Conservation (phyloP, 2,888 invertebrate species). For the Osmoderma eremita region DNA sequence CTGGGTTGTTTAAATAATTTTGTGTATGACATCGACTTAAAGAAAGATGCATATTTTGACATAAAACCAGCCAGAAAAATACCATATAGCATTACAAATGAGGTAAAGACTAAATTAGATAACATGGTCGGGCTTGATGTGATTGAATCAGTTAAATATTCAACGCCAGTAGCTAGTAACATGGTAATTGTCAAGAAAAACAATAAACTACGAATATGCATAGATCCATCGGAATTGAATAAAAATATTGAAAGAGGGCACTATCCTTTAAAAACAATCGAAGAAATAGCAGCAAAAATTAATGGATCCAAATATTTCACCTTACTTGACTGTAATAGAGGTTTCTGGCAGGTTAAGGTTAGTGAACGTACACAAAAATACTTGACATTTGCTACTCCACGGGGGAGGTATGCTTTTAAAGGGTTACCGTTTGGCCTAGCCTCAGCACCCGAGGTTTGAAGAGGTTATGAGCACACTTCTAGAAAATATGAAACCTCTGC, state of each 20-base stretch:
- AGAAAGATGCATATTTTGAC: no score
- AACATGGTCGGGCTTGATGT: conserved; percentile 43
- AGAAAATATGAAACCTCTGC: conserved; percentile 41
- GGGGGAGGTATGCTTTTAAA: conserved; percentile 46
- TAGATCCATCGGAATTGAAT: conserved; percentile 41
- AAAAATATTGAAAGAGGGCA: conserved; percentile 38
- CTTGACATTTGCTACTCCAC: conserved; percentile 39
- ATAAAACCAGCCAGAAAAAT: conserved; percentile 42
- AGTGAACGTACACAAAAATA: conserved; percentile 45
- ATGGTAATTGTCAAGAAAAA: conserved; percentile 45
- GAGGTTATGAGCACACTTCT: conserved; percentile 36
- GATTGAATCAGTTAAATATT: conserved; percentile 39
- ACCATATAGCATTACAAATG: conserved; percentile 40
- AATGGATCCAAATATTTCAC: background rate
- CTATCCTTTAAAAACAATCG: background rate
- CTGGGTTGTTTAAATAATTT: conserved; percentile 30
- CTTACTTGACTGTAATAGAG: conserved; percentile 43
- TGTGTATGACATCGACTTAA: conserved; percentile 40
- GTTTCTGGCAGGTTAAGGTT: conserved; percentile 49
- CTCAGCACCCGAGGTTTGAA: conserved; percentile 48
- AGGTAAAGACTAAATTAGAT: conserved; percentile 43
- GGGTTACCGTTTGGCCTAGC: conserved; percentile 50
- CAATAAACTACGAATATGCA: conserved; percentile 41
- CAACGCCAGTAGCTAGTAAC: conserved; percentile 44
- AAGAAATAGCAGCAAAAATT: background rate